Evolutionary conservation across 2,113 vertebrate genomes (phyloP).

Genomic region (Clarias batrachus): DNA sequence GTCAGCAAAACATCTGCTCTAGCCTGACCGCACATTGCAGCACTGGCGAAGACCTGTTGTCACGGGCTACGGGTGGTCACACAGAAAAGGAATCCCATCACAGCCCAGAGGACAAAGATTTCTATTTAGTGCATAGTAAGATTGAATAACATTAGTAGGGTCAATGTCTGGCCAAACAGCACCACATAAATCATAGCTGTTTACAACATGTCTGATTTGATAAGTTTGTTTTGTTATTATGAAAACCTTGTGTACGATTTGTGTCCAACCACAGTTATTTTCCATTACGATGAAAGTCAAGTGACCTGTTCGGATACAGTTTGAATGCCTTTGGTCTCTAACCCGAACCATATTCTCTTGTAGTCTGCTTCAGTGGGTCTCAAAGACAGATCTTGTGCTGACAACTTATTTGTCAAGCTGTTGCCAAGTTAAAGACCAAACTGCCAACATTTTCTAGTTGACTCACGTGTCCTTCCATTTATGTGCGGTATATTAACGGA

Average conservation of each 20-base stretch:
- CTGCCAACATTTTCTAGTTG: conserved; percentile 63
- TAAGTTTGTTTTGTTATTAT: conserved; percentile 57
- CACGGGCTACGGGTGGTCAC: conserved; percentile 60
- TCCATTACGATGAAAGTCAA: conserved; percentile 58
- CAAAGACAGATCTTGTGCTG: conserved; percentile 56
- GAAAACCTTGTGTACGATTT: conserved; percentile 15
- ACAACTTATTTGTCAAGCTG: conserved; percentile 60
- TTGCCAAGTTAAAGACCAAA: conserved; percentile 70
- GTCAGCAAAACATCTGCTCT: conserved; percentile 89
- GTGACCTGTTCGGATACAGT: neutral
- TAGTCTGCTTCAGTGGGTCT: conserved; percentile 17
- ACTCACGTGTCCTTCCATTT: conserved; percentile 19
- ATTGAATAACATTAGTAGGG: conserved; percentile 64
- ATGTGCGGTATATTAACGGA: conserved; percentile 37
- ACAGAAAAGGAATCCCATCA: conserved; percentile 53
- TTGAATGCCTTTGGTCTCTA: conserved; percentile 52
- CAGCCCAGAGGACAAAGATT: conserved; percentile 42
- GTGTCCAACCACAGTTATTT: conserved; percentile 54
- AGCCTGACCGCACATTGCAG: conserved; percentile 75
- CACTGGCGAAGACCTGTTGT: conserved; percentile 74
- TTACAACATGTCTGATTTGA: conserved; percentile 69
- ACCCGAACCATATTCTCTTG: conserved; percentile 30
- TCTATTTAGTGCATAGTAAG: conserved; percentile 56
- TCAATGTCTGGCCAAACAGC: conserved; percentile 63
- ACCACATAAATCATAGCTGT: conserved; percentile 63